Base-by-base conservation (phyloP, 64 coral and sea anemone species). In the Dendronephthya gigantea region DNA sequence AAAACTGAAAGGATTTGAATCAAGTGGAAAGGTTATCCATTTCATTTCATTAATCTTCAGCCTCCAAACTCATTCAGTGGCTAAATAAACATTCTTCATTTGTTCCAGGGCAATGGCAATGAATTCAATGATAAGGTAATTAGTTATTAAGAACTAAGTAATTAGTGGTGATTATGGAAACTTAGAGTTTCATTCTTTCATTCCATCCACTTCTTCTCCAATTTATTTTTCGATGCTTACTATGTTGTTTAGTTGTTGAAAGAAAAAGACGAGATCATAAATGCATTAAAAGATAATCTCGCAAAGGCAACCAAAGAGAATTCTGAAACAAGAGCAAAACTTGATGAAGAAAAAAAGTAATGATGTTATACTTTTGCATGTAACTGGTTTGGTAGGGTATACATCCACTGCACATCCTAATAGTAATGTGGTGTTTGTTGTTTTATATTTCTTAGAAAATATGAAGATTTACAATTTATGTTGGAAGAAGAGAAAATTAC, bases 101-200 rank as follows among this genome's bases (percentile, higher is more conserved):
- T 68, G 47, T 84, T 84, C 59, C 56, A 96, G 93, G 85, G 90
- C 52, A 96, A 96, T 82, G 92, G 90, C 69, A 90, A 96, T 68
- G 90, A 92, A 50, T 68, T 83, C 11, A 85, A 92, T 29, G 82
- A 90, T 34, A 89, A 88, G 43, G 92, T 96, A 28, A 85, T n/a
- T n/a, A 96, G 49, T 14, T 87, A 82, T 82, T 92, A 49, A 83
- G 90, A 69, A 92, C 49, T 35, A 90, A 88, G n/a, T n/a, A n/a
- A n/a, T n/a, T n/a, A n/a, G n/a, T n/a, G n/a, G n/a, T n/a, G n/a
- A n/a, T n/a, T n/a, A n/a, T n/a, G n/a, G n/a, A n/a, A n/a, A n/a
- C n/a, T n/a, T n/a, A n/a, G n/a, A n/a, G n/a, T n/a, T n/a, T n/a
- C n/a, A n/a, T n/a, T n/a, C n/a, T n/a, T n/a, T n/a, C n/a, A n/a